A percentile compares a stretch with the other conserved stretches of the same genome.
These are phyloP conservation scores for Apis dorsata DNA, from an alignment of 1,140 invertebrate species.

Conservation along the genomic window DNA sequence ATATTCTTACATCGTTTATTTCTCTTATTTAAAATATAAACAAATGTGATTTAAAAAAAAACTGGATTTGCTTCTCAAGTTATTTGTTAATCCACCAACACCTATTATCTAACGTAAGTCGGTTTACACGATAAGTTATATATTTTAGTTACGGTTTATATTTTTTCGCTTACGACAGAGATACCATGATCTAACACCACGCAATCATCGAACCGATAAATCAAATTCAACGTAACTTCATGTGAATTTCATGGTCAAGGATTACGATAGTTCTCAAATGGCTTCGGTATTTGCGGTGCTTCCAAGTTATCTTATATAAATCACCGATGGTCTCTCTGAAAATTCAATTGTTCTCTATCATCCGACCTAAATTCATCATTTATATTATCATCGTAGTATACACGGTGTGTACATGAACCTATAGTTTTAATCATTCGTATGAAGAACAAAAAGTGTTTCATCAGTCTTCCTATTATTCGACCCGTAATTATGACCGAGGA, in stretches of 20 bases:
- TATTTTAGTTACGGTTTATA: too few species aligned
- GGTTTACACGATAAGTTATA: not conserved
- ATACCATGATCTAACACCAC: not conserved
- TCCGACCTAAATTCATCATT: not conserved
- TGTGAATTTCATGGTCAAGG: slow-evolving; percentile 54
- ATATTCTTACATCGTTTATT: not conserved
- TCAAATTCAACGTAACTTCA: slow-evolving; percentile 22
- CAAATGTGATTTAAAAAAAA: not conserved
- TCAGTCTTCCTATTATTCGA: not conserved
- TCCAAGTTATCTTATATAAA: slow-evolving; percentile 65
- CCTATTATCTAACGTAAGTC: not conserved
- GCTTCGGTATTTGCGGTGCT: slow-evolving; percentile 67
- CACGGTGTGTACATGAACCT: too few species aligned
- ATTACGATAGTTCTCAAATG: slow-evolving; percentile 48
- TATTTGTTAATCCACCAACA: not conserved
- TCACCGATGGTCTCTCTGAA: not conserved
- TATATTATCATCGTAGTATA: too few species aligned
- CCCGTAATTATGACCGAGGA: slow-evolving; percentile 28
- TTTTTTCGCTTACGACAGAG: too few species aligned
- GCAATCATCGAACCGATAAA: not conserved
- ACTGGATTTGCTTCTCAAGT: not conserved
- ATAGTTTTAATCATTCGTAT: not conserved
- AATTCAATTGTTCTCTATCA: slow-evolving; percentile 4
- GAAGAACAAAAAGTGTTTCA: not conserved
- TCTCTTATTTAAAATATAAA: not conserved